A percentile compares a stretch with the other conserved stretches of the same genome.
Conservation (phyloP, 2,113 vertebrate species). For the Symphodus melops region DNA sequence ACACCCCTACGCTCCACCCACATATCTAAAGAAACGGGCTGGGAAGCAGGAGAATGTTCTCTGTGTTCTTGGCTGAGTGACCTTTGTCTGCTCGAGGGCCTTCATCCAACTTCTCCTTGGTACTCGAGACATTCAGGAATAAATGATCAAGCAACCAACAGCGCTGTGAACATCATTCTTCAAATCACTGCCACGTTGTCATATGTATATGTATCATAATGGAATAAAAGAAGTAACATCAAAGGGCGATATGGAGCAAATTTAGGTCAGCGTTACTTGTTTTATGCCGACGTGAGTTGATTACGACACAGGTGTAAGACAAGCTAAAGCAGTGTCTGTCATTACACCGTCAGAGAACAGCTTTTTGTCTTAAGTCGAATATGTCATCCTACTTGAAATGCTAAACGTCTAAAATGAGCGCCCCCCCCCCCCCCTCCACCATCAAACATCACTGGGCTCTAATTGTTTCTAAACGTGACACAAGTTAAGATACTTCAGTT, state of each 20-base stretch:
- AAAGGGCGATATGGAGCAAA: conserved; percentile 52
- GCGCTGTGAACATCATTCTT: conserved; percentile 29
- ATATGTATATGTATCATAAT: conserved; percentile 52
- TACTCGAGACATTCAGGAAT: conserved; percentile 42
- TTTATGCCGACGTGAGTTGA: conserved; percentile 58
- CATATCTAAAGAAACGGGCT: conserved; percentile 69
- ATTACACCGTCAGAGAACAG: conserved; percentile 37
- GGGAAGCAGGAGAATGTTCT: conserved; percentile 59
- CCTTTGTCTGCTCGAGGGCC: conserved; percentile 65
- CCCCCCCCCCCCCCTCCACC: conserved; percentile 33
- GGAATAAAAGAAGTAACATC: conserved; percentile 65
- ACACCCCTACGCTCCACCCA: conserved; percentile 77
- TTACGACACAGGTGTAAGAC: conserved; percentile 66
- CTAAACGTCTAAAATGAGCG: conserved; percentile 79
- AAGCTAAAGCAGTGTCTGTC: conserved; percentile 67
- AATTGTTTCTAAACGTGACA: conserved; percentile 83
- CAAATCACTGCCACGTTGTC: conserved; percentile 55
- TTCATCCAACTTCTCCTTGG: conserved; percentile 58
- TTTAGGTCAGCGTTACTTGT: conserved; percentile 66
- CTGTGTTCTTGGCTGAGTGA: conserved; percentile 71
- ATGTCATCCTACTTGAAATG: conserved; percentile 69
- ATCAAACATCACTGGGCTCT: conserved; percentile 77
- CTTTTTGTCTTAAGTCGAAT: conserved; percentile 56
- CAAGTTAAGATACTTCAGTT: conserved; percentile 73
- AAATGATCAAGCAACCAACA: conserved; percentile 52